phyloP scores from a whole-genome alignment of 1,140 invertebrate species.

The Meloidogyne floridensis region DNA sequence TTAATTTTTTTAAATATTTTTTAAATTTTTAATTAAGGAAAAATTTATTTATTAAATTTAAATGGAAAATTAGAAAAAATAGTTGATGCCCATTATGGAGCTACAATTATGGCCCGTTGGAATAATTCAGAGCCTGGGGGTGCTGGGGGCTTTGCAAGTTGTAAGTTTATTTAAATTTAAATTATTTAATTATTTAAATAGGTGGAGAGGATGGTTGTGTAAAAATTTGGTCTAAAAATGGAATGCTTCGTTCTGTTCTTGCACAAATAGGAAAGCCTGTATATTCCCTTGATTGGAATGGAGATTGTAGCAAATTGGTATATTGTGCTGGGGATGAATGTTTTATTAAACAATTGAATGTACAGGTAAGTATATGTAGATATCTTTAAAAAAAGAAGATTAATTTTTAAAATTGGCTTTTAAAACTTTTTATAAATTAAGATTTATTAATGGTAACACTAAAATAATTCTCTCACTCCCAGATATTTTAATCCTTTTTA shows the following conservation, averaged over 20 bases:
- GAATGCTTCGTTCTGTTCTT: conserved; percentile 87
- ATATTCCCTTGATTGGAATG: conserved; percentile 83
- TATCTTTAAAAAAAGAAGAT: not conserved
- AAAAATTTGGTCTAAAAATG: conserved; percentile 93
- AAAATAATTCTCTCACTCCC: too few species aligned
- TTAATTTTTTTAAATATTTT: not conserved
- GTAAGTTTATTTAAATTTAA: conserved; percentile 21
- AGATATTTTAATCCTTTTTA: not conserved
- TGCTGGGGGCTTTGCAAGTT: conserved; percentile 84
- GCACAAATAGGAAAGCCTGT: conserved; percentile 78
- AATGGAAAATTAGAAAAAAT: conserved; percentile 87
- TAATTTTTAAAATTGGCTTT: too few species aligned
- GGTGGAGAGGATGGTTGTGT: conserved; percentile 93
- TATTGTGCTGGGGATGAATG: conserved; percentile 82
- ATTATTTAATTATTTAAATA: conserved; percentile 60
- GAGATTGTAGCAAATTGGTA: conserved; percentile 80
- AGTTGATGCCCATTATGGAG: conserved; percentile 86
- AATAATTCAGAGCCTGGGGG: conserved; percentile 76
- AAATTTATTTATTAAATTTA: conserved; percentile 83
- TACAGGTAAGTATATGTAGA: conserved; percentile 75
- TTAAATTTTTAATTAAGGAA: conserved; percentile 70
- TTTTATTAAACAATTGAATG: conserved; percentile 84
- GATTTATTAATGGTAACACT: too few species aligned
- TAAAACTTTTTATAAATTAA: too few species aligned
- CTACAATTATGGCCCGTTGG: conserved; percentile 79